A percentile compares a stretch with the other conserved stretches of the same genome.
Evolutionary conservation across 1,140 invertebrate genomes (phyloP).

Genomic region (Lepidurus packardi): DNA sequence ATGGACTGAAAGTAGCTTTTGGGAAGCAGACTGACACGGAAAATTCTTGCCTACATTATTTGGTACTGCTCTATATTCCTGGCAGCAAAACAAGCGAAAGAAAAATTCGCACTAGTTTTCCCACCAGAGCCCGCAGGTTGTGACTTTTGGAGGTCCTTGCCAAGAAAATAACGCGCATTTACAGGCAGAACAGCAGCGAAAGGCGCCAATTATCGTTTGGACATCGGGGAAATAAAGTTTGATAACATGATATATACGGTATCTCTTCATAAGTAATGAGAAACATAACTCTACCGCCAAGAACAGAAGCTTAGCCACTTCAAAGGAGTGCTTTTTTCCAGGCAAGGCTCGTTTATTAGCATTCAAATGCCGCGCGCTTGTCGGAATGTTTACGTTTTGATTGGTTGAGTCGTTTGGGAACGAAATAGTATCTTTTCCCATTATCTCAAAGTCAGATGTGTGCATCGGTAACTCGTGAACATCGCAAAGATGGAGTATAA

Average conservation of each 20-base stretch:
- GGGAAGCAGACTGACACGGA: not conserved
- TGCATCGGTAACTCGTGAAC: too few relatives aligned
- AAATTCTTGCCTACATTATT: not conserved
- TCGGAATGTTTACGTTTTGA: constrained; percentile 12
- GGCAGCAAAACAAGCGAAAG: not conserved
- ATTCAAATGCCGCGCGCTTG: constrained; percentile 31
- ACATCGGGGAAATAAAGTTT: not conserved
- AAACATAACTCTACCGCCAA: not conserved
- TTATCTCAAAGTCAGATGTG: not conserved
- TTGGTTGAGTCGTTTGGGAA: not conserved
- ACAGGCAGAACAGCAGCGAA: too few relatives aligned
- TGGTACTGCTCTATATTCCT: not conserved
- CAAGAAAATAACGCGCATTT: not conserved
- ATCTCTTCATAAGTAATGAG: not conserved
- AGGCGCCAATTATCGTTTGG: not conserved
- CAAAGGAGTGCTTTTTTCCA: not conserved
- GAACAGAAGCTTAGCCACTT: not conserved
- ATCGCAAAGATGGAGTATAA: not conserved
- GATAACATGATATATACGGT: not conserved
- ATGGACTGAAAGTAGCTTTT: not conserved
- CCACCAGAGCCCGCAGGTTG: too few relatives aligned
- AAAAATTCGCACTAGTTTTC: too few relatives aligned
- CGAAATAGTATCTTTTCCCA: not conserved
- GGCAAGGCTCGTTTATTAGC: not conserved
- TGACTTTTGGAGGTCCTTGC: too few relatives aligned